Evolutionary conservation across 2,797 vertebrate species (phyloP).

Genomic region (Spea hammondii): DNA sequence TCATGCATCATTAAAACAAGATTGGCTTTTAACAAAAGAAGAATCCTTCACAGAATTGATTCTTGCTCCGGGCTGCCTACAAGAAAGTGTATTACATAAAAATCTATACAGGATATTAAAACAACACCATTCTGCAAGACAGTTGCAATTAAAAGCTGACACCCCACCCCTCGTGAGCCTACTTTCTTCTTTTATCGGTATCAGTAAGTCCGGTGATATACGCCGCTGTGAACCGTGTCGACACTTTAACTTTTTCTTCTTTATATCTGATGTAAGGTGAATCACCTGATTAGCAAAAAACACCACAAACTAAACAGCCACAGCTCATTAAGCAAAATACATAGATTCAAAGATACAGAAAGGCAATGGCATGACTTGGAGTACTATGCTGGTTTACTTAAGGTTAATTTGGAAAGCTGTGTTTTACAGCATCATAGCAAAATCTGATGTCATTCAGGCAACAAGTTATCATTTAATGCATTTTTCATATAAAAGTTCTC

Average conservation of each 20-base stretch:
- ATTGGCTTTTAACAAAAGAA: constrained; percentile 99
- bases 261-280: too few relatives aligned
- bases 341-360: not conserved
- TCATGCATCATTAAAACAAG: constrained; percentile 99
- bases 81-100: constrained; percentile 99
- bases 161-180: constrained; percentile 75
- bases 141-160: constrained; percentile 99
- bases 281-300: too few relatives aligned
- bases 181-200: constrained; percentile 72
- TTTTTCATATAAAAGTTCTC: constrained; percentile 32
- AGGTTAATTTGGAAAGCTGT: constrained; percentile 4
- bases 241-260: too few relatives aligned
- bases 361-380: not conserved
- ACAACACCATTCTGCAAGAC: constrained; percentile 98
- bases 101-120: constrained; percentile 99
- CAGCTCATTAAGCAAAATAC: constrained; percentile 41
- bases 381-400: not conserved
- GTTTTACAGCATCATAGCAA: fast-evolving
- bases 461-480: not conserved
- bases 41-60: constrained; percentile 99
- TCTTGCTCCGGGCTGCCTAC: constrained; percentile 98
- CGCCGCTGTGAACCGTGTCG: constrained; percentile 54
- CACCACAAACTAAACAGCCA: not conserved
- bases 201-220: constrained; percentile 66
- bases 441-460: not conserved